These are phyloP conservation scores for Champsocephalus gunnari DNA, from an alignment of 2,797 vertebrate genomes.

Conservation along the genomic window DNA sequence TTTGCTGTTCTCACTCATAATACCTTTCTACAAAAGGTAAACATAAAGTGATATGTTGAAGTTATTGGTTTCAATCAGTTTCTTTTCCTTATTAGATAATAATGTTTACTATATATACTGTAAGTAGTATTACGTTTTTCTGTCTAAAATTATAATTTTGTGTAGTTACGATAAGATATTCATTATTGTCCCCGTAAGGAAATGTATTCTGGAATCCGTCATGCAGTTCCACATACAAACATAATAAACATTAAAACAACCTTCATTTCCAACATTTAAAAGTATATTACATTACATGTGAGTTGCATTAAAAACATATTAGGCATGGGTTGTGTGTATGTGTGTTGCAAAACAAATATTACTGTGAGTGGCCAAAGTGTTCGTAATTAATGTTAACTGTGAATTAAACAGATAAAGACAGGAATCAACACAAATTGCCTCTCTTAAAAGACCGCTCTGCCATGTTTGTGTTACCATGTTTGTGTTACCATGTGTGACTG, in stretches of 20 bases:
- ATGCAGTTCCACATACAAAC: too few species aligned
- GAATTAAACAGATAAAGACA: background rate
- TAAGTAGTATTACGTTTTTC: background rate
- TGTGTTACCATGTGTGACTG: conserved; percentile 21
- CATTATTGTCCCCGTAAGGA: too few species aligned
- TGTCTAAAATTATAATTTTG: too few species aligned
- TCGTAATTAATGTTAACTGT: background rate
- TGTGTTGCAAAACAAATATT: background rate
- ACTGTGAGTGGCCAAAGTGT: background rate
- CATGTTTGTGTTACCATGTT: background rate
- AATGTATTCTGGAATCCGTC: too few species aligned
- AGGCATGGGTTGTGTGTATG: background rate
- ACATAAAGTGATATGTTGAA: background rate
- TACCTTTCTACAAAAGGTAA: background rate
- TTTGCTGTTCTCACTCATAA: conserved; percentile 12
- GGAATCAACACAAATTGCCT: background rate
- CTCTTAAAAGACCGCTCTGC: background rate
- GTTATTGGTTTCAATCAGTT: conserved; percentile 7
- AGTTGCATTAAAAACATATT: background rate
- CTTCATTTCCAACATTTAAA: too few species aligned
- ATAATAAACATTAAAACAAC: too few species aligned
- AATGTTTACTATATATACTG: background rate
- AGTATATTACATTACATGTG: too few species aligned
- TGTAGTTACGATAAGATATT: too few species aligned
- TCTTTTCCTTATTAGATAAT: background rate